These are phyloP conservation scores for Epirrhoe tristata DNA, from an alignment of 2,888 invertebrate species.

Conservation along the genomic window DNA sequence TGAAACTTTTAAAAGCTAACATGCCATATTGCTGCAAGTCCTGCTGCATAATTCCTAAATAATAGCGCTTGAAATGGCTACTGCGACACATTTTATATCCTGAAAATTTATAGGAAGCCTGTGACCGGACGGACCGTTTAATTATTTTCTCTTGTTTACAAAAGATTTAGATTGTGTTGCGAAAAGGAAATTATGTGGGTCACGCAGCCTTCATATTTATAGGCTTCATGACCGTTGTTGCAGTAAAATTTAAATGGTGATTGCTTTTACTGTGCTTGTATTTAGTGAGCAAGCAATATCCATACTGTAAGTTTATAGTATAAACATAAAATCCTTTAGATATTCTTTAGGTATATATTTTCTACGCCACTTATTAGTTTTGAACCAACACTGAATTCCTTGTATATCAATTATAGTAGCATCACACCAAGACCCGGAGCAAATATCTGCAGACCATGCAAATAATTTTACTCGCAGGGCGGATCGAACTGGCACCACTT, in stretches of 20 bases:
- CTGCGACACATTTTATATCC: constrained; percentile 65
- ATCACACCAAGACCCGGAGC: too few relatives aligned
- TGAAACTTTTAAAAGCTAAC: constrained; percentile 19
- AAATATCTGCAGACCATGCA: too few relatives aligned
- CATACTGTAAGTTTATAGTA: too few relatives aligned
- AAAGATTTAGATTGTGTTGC: constrained; percentile 63
- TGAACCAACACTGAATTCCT: too few relatives aligned
- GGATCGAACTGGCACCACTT: too few relatives aligned
- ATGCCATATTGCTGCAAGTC: constrained; percentile 56
- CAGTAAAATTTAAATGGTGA: constrained; percentile 16
- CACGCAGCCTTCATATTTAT: constrained; percentile 36
- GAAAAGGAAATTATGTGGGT: constrained; percentile 34
- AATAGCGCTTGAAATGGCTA: constrained; percentile 67
- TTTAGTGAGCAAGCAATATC: too few relatives aligned
- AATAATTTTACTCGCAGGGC: too few relatives aligned
- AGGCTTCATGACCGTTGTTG: constrained; percentile 18
- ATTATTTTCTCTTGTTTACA: constrained; percentile 77
- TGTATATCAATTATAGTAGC: too few relatives aligned
- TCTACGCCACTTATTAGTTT: too few relatives aligned
- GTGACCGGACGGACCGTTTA: constrained; percentile 60
- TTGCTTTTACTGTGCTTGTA: background rate
- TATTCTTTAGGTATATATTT: too few relatives aligned
- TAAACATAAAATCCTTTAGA: too few relatives aligned
- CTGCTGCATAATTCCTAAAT: constrained; percentile 70
- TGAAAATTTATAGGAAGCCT: constrained; percentile 67